Evolutionary conservation across 2,888 invertebrate species (phyloP).

Genomic region (Neoascia interrupta): DNA sequence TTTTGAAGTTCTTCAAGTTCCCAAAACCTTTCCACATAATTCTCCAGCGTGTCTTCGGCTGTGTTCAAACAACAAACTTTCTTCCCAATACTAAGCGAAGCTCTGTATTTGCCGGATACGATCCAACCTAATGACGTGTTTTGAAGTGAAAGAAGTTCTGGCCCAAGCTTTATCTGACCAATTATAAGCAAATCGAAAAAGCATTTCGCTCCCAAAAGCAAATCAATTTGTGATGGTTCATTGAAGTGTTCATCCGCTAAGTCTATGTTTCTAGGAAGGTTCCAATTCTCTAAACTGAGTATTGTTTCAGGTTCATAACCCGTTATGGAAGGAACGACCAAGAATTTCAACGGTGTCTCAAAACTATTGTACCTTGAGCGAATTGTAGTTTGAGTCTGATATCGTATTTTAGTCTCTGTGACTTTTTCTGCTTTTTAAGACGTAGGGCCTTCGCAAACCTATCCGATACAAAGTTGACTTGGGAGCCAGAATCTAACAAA

Average conservation of each 20-base stretch:
- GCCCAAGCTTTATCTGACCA: slow-evolving; percentile 40
- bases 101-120: slow-evolving; percentile 41
- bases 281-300: slow-evolving; percentile 30
- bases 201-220: slow-evolving; percentile 45
- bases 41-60: background rate
- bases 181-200: slow-evolving; percentile 34
- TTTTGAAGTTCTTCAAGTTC: slow-evolving; percentile 25
- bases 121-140: slow-evolving; percentile 63
- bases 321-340: no score
- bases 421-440: slow-evolving; percentile 5
- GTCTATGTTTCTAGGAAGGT: slow-evolving; percentile 36
- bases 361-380: slow-evolving; percentile 1
- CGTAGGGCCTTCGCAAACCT: background rate
- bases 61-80: background rate
- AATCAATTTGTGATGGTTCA: slow-evolving; percentile 33
- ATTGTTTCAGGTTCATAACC: background rate
- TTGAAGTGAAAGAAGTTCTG: slow-evolving; percentile 49
- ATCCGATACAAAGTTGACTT: slow-evolving; percentile 7
- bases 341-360: no score
- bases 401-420: slow-evolving; percentile 31
- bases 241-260: slow-evolving; percentile 45
- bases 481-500: slow-evolving; percentile 12
- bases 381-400: slow-evolving; percentile 18
- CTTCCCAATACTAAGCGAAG: background rate
- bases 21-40: slow-evolving; percentile 16